These are phyloP conservation scores for Epizoanthus stellaris DNA, from an alignment of 92 coral and sea anemone genomes.

Conservation along the genomic window DNA sequence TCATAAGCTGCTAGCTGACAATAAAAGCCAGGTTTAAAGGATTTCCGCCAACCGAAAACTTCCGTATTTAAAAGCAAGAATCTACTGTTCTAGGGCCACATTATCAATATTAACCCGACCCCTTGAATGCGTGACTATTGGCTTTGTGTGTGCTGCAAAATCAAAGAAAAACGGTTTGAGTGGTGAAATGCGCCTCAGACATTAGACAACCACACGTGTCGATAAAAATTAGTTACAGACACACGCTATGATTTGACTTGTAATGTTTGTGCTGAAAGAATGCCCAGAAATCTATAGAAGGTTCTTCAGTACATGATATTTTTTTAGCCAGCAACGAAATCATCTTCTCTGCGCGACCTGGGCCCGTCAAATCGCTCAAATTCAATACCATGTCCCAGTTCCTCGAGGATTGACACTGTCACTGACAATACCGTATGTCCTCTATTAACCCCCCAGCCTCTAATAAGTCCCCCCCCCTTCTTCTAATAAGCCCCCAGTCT, in stretches of 20 bases:
- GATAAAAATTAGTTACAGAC: neutral
- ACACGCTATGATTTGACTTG: neutral
- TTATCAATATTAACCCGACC: neutral
- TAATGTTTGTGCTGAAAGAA: neutral
- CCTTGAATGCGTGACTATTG: neutral
- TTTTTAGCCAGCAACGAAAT: neutral
- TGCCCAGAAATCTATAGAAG: neutral
- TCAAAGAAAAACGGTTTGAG: too few species aligned
- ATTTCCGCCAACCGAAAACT: neutral
- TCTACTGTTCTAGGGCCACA: too few species aligned
- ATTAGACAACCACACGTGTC: neutral
- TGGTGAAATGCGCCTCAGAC: neutral
- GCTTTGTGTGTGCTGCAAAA: too few species aligned
- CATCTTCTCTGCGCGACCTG: constrained; percentile 1
- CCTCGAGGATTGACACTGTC: neutral
- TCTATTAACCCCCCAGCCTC: too few species aligned
- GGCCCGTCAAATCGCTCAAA: constrained; percentile 14
- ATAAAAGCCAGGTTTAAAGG: neutral
- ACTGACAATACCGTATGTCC: neutral
- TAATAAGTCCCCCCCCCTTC: too few species aligned
- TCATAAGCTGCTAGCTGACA: neutral
- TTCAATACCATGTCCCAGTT: neutral
- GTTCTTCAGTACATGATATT: neutral
- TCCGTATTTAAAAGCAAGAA: neutral
- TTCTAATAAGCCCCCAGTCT: too few species aligned